Base-by-base conservation (phyloP, 1,140 invertebrate species). In the Steinernema feltiae region DNA sequence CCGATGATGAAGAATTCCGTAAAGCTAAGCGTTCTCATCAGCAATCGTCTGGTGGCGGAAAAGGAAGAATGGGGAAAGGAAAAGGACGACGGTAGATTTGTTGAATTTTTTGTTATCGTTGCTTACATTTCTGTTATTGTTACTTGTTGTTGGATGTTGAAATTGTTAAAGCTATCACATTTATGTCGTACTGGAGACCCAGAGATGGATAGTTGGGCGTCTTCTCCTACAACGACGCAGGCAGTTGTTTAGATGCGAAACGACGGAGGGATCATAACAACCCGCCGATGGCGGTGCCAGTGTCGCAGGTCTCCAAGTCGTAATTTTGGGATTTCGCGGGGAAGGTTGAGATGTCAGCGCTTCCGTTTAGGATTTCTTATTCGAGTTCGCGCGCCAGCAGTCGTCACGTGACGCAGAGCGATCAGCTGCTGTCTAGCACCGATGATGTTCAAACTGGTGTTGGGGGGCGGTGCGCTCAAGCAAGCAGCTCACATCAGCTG, bases 1-100 rank as follows among this genome's bases (percentile, higher is more conserved):
- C 78, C 17, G 82, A 83, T 53, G 82, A 84, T 30, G 70, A 63
- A 63, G 76, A 84, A 31, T 84, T 84, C 78, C 79, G 74, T 29
- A 77, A 79, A 30, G 82, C 84, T 18, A 84, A 82, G 69, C 69
- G 63, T 18, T 76, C 63, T 15, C 79, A 79, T 30, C 48, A 78
- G 69, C 74, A 84, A 18, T 17, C 12, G 53, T 7, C 35, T 18
- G 1, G 70, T 1, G 73, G 82, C 53, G 53, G 53, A 63, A 63
- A 27, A 63, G 53, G 53, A 63, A 63, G 24, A 63, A 21, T 7
- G 7, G 53, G 53, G 3, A 15, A 27, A n/a, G 53, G 53, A 63
- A 3, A 21, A 63, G 24, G 53, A 15, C 15, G 53, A 27, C 24
- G 53, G 7, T 3, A 27, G 24, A 27, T 7, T 27, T 27, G 24